Conservation (phyloP, 2,797 vertebrate genomes). For the Enteromius anoplus region DNA sequence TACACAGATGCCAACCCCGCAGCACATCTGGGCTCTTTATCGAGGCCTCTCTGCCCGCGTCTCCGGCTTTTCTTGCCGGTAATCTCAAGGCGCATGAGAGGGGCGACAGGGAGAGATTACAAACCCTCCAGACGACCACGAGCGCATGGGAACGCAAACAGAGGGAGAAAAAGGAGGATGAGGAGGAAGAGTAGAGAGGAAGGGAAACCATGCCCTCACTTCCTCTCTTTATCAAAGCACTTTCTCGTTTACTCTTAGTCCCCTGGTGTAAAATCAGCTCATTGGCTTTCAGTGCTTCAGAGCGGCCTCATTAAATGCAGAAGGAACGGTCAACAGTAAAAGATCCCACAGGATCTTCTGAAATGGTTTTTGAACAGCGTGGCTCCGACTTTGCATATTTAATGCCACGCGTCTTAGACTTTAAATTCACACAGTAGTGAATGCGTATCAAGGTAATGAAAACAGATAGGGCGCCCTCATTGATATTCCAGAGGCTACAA, state of each 20-base stretch:
- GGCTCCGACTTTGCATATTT: slow-evolving; percentile 28
- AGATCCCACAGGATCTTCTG: slow-evolving; percentile 27
- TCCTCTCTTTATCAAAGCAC: slow-evolving; percentile 65
- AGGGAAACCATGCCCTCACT: slow-evolving; percentile 74
- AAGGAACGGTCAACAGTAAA: slow-evolving; percentile 9
- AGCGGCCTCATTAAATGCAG: slow-evolving; percentile 19
- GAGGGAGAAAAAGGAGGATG: slow-evolving; percentile 42
- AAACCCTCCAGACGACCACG: slow-evolving; percentile 68
- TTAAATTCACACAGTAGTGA: neutral
- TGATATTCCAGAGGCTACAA: slow-evolving; percentile 34
- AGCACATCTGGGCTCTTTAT: slow-evolving; percentile 78
- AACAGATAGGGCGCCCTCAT: neutral
- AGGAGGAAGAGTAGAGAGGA: slow-evolving; percentile 44
- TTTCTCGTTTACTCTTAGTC: slow-evolving; percentile 51
- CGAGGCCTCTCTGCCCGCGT: slow-evolving; percentile 67
- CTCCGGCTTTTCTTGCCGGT: slow-evolving; percentile 59
- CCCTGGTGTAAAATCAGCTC: neutral
- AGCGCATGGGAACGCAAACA: slow-evolving; percentile 69
- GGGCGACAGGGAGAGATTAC: slow-evolving; percentile 66
- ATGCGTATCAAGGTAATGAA: slow-evolving; percentile 18
- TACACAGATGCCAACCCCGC: slow-evolving; percentile 53
- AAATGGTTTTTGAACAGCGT: slow-evolving; percentile 31
- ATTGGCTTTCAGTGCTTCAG: slow-evolving; percentile 17
- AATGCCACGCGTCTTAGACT: slow-evolving; percentile 17
- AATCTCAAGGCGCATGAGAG: slow-evolving; percentile 65